Evolutionary conservation across 2,113 vertebrate genomes (phyloP).

Genomic region (Riparia riparia): DNA sequence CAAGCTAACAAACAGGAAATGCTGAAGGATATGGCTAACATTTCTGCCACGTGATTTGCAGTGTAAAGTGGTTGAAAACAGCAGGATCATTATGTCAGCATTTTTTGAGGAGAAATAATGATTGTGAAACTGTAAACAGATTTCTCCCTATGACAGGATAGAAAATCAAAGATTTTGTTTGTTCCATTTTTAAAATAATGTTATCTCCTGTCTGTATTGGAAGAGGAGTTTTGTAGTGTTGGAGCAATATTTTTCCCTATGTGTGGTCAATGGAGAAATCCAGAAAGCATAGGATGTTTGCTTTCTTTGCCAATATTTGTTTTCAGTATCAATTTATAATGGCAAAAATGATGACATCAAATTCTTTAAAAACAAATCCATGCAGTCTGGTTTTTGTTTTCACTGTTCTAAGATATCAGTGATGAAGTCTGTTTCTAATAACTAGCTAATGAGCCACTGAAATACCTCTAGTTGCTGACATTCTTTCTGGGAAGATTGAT

Average conservation of each 20-base stretch:
- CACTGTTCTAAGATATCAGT: neutral
- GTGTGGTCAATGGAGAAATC: neutral
- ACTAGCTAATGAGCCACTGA: conserved; percentile 6
- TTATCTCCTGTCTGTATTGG: neutral
- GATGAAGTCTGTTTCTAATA: conserved; percentile 33
- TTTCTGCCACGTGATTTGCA: neutral
- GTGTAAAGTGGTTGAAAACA: neutral
- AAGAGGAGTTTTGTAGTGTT: neutral
- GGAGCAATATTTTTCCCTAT: neutral
- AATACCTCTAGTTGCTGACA: conserved; percentile 7
- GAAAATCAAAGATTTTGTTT: neutral
- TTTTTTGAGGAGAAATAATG: neutral
- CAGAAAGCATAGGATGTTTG: neutral
- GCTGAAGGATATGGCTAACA: neutral
- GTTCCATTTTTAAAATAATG: neutral
- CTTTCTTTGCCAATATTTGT: neutral
- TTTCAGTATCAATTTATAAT: neutral
- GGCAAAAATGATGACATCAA: neutral
- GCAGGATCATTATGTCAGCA: neutral
- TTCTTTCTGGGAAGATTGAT: neutral
- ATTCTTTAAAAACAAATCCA: conserved; percentile 5
- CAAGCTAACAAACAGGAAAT: neutral
- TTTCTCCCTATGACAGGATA: neutral
- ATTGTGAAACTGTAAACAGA: neutral
- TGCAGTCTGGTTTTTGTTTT: conserved; percentile 14